These are phyloP conservation scores for Anodontia alba DNA, from an alignment of 2,888 invertebrate genomes.

Conservation along the genomic window DNA sequence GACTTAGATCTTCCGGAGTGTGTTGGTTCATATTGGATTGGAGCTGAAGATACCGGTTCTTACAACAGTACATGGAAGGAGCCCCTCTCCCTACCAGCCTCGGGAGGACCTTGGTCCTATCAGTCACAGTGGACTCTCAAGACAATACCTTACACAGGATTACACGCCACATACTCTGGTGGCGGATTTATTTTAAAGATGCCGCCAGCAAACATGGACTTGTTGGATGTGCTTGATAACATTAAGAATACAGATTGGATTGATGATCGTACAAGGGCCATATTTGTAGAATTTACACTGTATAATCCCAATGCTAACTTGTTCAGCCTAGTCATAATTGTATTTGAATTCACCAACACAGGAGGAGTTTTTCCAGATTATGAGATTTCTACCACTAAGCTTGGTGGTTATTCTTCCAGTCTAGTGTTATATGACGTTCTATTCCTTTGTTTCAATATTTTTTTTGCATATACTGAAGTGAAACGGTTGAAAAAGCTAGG, in stretches of 20 bases:
- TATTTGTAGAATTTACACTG: constrained; percentile 67
- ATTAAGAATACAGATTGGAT: constrained; percentile 56
- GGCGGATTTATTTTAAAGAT: constrained; percentile 67
- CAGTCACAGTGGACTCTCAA: constrained; percentile 55
- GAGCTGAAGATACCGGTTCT: constrained; percentile 43
- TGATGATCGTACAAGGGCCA: constrained; percentile 60
- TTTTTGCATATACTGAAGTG: constrained; percentile 56
- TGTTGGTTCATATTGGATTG: constrained; percentile 38
- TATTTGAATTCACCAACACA: constrained; percentile 64
- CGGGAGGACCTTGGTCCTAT: constrained; percentile 47
- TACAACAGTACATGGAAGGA: constrained; percentile 57
- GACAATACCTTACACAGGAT: constrained; percentile 60
- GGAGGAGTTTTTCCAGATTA: constrained; percentile 56
- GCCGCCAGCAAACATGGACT: constrained; percentile 11
- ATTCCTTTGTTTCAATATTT: constrained; percentile 55
- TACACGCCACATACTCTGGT: constrained; percentile 64
- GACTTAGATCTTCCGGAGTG: constrained; percentile 31
- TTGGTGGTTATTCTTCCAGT: constrained; percentile 52
- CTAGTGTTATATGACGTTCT: constrained; percentile 55
- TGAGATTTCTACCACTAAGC: constrained; percentile 60
- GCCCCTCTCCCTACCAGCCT: not conserved
- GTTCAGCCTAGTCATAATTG: constrained; percentile 60
- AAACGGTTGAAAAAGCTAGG: constrained; percentile 44
- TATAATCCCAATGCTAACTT: constrained; percentile 69
- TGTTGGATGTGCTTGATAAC: not conserved